Percentiles rank a stretch among this genome's conserved stretches.
phyloP scores from a whole-genome alignment of 2,797 vertebrate genomes.

The Periophthalmus magnuspinnatus region DNA sequence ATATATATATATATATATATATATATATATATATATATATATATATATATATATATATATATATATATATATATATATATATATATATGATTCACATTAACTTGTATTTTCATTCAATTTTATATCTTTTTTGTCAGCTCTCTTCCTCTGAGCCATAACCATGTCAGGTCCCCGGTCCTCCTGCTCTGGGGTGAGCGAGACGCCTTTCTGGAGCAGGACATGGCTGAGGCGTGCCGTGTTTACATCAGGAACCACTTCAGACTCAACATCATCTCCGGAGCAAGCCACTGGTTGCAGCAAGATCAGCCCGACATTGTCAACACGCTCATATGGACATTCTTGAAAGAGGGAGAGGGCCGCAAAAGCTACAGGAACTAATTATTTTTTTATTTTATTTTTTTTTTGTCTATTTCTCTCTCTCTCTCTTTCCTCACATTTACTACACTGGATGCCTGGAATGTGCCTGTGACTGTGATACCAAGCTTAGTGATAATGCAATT shows the following conservation, averaged over 20 bases:
- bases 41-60: no score
- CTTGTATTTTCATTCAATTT: neutral
- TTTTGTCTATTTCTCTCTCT: neutral
- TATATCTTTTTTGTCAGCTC: constrained; percentile 70
- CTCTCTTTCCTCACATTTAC: constrained; percentile 17
- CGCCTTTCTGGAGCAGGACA: constrained; percentile 92
- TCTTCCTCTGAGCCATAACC: constrained; percentile 87
- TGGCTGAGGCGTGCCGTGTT: constrained; percentile 92
- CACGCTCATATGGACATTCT: constrained; percentile 97
- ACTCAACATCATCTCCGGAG: constrained; percentile 92
- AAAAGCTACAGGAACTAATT: constrained; percentile 82
- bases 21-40: no score
- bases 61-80: no score
- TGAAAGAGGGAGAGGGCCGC: constrained; percentile 90
- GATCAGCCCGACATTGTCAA: constrained; percentile 97
- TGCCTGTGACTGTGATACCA: constrained; percentile 76
- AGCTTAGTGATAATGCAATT: constrained; percentile 72
- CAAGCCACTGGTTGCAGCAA: constrained; percentile 98
- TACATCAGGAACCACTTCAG: constrained; percentile 95
- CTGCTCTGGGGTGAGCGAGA: constrained; percentile 95
- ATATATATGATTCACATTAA: neutral
- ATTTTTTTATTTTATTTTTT: neutral
- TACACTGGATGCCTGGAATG: constrained; percentile 65
- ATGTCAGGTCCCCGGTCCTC: constrained; percentile 89
- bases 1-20: no score